Conservation (phyloP, 1,140 invertebrate genomes). For the Plutomurus gul region DNA sequence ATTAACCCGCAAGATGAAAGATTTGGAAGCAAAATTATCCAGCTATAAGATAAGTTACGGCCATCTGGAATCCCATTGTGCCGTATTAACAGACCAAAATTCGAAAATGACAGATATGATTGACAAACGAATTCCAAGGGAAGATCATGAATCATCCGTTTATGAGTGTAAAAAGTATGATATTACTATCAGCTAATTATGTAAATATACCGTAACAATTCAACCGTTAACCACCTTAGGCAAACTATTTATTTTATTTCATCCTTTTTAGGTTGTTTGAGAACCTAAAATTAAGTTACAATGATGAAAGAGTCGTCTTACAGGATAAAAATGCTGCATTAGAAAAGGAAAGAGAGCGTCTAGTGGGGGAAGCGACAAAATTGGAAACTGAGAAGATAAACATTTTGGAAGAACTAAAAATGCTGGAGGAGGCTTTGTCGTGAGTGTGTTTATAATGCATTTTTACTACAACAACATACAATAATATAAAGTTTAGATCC, state of each 20-base stretch:
- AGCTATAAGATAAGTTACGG: constrained; percentile 63
- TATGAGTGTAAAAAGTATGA: constrained; percentile 65
- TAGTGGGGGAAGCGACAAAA: constrained; percentile 58
- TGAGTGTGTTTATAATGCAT: no score
- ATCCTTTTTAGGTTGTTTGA: constrained; percentile 62
- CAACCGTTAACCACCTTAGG: not conserved
- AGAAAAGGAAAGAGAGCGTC: constrained; percentile 58
- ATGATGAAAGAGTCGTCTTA: constrained; percentile 63
- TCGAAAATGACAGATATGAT: constrained; percentile 63
- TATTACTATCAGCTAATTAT: not conserved
- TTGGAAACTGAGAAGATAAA: constrained; percentile 60
- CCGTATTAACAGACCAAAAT: constrained; percentile 60
- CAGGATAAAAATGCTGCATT: constrained; percentile 57
- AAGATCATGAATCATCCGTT: constrained; percentile 63
- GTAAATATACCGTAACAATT: no score
- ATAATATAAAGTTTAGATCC: constrained; percentile 12
- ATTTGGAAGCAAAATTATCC: constrained; percentile 64
- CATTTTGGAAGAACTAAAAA: constrained; percentile 59
- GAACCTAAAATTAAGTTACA: constrained; percentile 67
- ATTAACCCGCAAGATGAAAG: constrained; percentile 34
- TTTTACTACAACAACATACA: no score
- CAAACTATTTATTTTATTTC: not conserved
- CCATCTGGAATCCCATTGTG: constrained; percentile 63
- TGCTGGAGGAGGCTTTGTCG: constrained; percentile 61
- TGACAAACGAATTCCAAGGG: constrained; percentile 62